These are phyloP conservation scores for Oncorhynchus kisutch DNA, from an alignment of 2,113 vertebrate genomes.

Conservation along the genomic window DNA sequence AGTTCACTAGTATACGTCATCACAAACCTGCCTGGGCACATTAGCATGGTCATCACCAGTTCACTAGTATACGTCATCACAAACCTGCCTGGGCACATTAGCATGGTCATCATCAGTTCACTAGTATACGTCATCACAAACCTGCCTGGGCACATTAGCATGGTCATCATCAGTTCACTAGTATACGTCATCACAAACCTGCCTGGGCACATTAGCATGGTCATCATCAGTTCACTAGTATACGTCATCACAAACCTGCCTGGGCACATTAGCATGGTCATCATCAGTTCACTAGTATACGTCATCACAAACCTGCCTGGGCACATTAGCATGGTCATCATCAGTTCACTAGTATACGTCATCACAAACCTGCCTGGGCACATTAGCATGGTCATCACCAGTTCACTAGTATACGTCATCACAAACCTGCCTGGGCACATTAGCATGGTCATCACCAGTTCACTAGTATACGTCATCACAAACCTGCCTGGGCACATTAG, in stretches of 20 bases:
- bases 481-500: constrained; percentile 37
- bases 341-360: constrained; percentile 30
- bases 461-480: constrained; percentile 24
- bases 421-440: constrained; percentile 27
- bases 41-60: too few species aligned
- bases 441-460: too few species aligned
- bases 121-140: constrained; percentile 17
- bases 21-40: constrained; percentile 20
- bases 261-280: constrained; percentile 44
- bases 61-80: constrained; percentile 27
- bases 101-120: too few species aligned
- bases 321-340: constrained; percentile 48
- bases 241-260: constrained; percentile 14
- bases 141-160: constrained; percentile 37
- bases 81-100: constrained; percentile 35
- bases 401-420: constrained; percentile 29
- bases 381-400: constrained; percentile 48
- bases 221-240: constrained; percentile 31
- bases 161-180: too few species aligned
- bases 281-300: constrained; percentile 29
- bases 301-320: constrained; percentile 14
- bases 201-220: constrained; percentile 39
- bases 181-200: constrained; percentile 17
- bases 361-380: constrained; percentile 17
- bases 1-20: constrained; percentile 29